phyloP scores from a whole-genome alignment of 2,888 invertebrate species.

The Heteromurus nitidus region DNA sequence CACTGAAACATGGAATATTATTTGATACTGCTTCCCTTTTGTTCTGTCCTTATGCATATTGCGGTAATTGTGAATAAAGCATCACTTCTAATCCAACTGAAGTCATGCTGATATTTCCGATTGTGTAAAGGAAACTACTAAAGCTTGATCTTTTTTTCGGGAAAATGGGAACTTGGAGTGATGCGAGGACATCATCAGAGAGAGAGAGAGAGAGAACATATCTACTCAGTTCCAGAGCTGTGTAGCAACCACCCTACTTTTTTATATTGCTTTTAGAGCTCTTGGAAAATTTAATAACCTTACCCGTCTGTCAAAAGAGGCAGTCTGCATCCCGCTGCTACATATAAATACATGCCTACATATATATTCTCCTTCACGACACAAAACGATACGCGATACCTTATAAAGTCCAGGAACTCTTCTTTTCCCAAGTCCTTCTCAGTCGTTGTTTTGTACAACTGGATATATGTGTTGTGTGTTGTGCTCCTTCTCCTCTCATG shows the following conservation, averaged over 20 bases:
- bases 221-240: neutral
- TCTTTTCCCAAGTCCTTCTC: neutral
- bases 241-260: constrained; percentile 31
- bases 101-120: neutral
- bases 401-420: no score
- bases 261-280: constrained; percentile 53
- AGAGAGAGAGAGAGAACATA: no score
- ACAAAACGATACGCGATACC: neutral
- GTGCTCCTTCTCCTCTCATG: neutral
- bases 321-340: constrained; percentile 40
- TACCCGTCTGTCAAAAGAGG: constrained; percentile 58
- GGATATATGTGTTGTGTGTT: neutral
- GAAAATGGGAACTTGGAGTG: constrained; percentile 17
- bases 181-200: no score
- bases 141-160: constrained; percentile 18
- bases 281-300: constrained; percentile 62
- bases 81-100: no score
- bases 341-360: neutral
- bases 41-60: no score
- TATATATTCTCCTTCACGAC: constrained; percentile 2
- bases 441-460: neutral
- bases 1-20: no score
- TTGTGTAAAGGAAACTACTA: neutral
- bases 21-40: no score
- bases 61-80: no score